Percentiles rank a stretch among this genome's conserved stretches.
Conservation (phyloP, 2,888 invertebrate genomes). For the Drosophila tanythrix region DNA sequence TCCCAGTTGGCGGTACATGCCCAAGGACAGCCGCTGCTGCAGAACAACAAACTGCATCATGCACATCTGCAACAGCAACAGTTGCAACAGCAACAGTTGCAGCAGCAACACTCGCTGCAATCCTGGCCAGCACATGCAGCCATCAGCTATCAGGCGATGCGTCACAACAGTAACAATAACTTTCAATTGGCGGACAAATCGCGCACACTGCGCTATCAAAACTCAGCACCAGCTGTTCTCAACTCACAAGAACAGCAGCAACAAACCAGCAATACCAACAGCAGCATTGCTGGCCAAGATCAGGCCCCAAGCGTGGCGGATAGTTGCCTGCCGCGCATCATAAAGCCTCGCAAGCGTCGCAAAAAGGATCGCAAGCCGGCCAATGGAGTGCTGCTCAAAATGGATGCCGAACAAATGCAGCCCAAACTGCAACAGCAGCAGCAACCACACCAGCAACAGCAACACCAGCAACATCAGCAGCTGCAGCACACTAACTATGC, state of each 20-base stretch:
- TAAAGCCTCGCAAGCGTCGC: constrained; percentile 94
- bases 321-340: constrained; percentile 93
- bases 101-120: constrained; percentile 26
- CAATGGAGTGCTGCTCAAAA: constrained; percentile 84
- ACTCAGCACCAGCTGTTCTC: constrained; percentile 76
- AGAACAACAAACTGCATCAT: constrained; percentile 59
- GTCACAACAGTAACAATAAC: constrained; percentile 16
- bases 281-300: constrained; percentile 21
- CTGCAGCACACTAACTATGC: constrained; percentile 11
- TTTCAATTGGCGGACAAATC: constrained; percentile 61
- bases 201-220: constrained; percentile 78
- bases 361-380: constrained; percentile 94
- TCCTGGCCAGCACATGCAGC: constrained; percentile 49
- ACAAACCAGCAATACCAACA: constrained; percentile 18
- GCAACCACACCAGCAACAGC: constrained; percentile 21
- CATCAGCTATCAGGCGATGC: constrained; percentile 49
- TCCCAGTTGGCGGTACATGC: constrained; percentile 92
- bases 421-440: constrained; percentile 49
- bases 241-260: constrained; percentile 42
- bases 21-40: constrained; percentile 93
- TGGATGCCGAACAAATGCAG: constrained; percentile 64
- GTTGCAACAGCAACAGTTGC: constrained; percentile 16
- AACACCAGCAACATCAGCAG: constrained; percentile 8
- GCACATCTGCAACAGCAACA: constrained; percentile 83
- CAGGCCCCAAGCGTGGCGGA: constrained; percentile 85